Percentiles rank a stretch among this genome's conserved stretches.
phyloP scores from a whole-genome alignment of 1,140 invertebrate species.

The Dolichoris vasculosae region DNA sequence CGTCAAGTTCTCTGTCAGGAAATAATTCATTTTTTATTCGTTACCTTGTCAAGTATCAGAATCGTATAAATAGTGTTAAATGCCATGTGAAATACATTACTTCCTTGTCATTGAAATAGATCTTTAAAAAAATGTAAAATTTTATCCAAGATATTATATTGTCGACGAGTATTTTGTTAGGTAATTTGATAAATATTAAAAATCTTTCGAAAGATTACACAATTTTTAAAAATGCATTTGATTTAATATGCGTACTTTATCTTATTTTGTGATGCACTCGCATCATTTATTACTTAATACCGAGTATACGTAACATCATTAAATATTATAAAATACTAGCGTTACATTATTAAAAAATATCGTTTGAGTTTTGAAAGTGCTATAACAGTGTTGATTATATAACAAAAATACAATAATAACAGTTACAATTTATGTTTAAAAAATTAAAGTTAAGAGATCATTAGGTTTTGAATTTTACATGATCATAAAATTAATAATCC shows the following conservation, averaged over 20 bases:
- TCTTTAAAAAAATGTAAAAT: too few relatives aligned
- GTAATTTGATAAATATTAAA: too few relatives aligned
- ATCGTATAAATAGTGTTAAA: too few relatives aligned
- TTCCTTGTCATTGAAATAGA: too few relatives aligned
- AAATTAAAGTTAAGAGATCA: neutral
- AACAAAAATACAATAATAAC: neutral
- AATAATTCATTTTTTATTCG: neutral
- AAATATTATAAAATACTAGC: neutral
- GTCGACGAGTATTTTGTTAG: too few relatives aligned
- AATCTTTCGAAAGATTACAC: neutral
- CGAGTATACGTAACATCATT: neutral
- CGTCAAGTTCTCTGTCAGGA: neutral
- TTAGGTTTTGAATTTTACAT: neutral
- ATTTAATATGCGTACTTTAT: neutral
- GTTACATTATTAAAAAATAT: too few relatives aligned
- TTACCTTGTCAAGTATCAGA: too few relatives aligned
- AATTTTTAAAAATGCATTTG: neutral
- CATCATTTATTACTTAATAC: too few relatives aligned
- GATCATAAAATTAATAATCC: slow-evolving; percentile 43
- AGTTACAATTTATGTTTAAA: neutral
- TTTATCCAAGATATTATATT: too few relatives aligned
- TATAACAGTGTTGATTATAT: neutral
- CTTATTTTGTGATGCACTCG: neutral
- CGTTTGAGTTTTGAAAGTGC: too few relatives aligned
- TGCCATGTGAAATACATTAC: too few relatives aligned